These are phyloP conservation scores for Melanotus villosus DNA, from an alignment of 2,888 invertebrate genomes.

Conservation along the genomic window DNA sequence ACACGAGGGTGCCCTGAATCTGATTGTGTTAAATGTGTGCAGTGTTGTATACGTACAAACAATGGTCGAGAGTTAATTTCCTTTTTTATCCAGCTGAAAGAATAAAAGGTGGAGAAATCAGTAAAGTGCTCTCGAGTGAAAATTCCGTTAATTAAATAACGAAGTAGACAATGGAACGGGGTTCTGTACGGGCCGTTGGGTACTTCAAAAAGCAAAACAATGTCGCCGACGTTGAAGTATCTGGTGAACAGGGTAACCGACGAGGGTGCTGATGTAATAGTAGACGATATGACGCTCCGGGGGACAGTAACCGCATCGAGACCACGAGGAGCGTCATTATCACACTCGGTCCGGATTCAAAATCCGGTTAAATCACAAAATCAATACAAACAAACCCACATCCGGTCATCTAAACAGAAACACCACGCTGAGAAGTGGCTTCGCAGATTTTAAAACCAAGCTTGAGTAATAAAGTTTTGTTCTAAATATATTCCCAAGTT, in stretches of 20 bases:
- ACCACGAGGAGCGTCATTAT: conserved; percentile 49
- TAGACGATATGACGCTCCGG: conserved; percentile 50
- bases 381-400: conserved; percentile 43
- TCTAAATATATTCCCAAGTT: conserved; percentile 37
- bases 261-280: conserved; percentile 48
- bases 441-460: conserved; percentile 19
- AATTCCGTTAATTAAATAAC: conserved; percentile 36
- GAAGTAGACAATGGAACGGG: conserved; percentile 27
- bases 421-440: conserved; percentile 18
- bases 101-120: conserved; percentile 22
- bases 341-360: conserved; percentile 46
- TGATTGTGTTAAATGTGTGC: too few species aligned
- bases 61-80: conserved; percentile 10
- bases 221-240: conserved; percentile 45
- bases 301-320: conserved; percentile 50
- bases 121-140: conserved; percentile 31
- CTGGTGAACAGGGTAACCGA: conserved; percentile 38
- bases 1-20: too few species aligned
- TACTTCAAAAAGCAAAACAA: conserved; percentile 44
- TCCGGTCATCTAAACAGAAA: conserved; percentile 31
- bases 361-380: conserved; percentile 50
- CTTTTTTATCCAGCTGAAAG: conserved; percentile 5
- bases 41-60: not conserved
- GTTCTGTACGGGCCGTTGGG: conserved; percentile 17
- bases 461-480: conserved; percentile 21